phyloP scores from a whole-genome alignment of 2,888 invertebrate species.

The Diploptera punctata region DNA sequence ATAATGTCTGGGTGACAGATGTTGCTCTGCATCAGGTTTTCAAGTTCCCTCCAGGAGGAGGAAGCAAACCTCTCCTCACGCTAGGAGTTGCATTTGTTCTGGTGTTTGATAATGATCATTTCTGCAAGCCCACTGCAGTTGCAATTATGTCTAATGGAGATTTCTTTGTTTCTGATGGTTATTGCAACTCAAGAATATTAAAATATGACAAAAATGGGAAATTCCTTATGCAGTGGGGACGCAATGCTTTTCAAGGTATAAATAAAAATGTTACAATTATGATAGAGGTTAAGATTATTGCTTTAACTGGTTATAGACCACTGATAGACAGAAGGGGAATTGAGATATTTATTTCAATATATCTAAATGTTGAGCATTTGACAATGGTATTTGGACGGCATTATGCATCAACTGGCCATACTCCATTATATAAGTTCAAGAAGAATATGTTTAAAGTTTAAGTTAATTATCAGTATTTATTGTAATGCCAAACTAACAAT shows the following conservation, averaged over 20 bases:
- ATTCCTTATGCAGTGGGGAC: constrained; percentile 70
- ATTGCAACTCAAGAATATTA: constrained; percentile 81
- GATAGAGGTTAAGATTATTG: no score
- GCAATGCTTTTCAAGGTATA: constrained; percentile 45
- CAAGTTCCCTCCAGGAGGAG: constrained; percentile 63
- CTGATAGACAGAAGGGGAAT: no score
- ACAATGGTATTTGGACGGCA: no score
- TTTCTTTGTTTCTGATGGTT: constrained; percentile 81
- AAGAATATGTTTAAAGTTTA: no score
- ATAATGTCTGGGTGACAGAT: constrained; percentile 86
- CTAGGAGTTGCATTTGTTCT: constrained; percentile 67
- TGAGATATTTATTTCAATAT: no score
- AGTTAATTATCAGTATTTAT: no score
- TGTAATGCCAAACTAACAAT: no score
- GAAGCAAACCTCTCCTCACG: constrained; percentile 54
- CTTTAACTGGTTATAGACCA: no score
- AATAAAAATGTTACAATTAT: no score
- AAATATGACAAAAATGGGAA: constrained; percentile 74
- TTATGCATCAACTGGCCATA: no score
- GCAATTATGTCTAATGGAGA: constrained; percentile 73
- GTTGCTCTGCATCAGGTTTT: constrained; percentile 88
- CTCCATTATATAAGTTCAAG: no score
- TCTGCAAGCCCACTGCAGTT: constrained; percentile 83
- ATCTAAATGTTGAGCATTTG: no score
- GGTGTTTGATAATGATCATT: constrained; percentile 68